A percentile compares a stretch with the other conserved stretches of the same genome.
Evolutionary conservation across 64 coral and sea anemone genomes (phyloP).

Genomic region (Acropora yongei): DNA sequence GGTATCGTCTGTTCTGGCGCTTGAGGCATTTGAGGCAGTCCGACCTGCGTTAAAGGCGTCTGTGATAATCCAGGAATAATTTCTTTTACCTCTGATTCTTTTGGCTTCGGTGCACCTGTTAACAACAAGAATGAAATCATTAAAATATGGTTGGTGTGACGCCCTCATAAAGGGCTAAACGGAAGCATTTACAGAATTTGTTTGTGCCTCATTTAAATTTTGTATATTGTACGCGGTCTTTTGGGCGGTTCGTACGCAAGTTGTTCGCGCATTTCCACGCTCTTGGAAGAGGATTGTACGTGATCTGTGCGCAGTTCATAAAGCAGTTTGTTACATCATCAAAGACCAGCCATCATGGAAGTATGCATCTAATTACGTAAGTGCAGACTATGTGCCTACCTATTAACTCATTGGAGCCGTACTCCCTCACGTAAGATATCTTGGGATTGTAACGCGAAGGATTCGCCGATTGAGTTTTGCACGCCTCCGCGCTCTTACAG

Average conservation of each 20-base stretch:
- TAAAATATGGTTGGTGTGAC: no score
- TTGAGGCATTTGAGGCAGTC: background rate
- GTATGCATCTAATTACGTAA: background rate
- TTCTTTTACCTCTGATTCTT: background rate
- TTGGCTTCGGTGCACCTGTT: background rate
- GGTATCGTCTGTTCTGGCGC: background rate
- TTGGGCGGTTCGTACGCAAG: no score
- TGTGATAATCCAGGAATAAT: conserved; percentile 11
- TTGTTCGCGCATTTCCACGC: no score
- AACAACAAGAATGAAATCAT: background rate
- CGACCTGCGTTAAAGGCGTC: background rate
- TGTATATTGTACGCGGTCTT: no score
- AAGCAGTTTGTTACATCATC: no score
- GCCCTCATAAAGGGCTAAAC: no score
- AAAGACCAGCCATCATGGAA: no score
- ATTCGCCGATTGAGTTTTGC: conserved; percentile 78
- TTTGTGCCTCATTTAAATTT: no score
- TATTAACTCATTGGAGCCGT: conserved; percentile 71
- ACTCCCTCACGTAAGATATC: conserved; percentile 84
- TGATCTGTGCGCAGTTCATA: no score
- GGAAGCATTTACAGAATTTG: no score
- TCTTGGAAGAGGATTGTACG: no score
- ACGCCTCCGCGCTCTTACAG: conserved; percentile 81
- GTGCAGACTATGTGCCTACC: conserved; percentile 25
- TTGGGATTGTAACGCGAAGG: conserved; percentile 78